phyloP scores from a whole-genome alignment of 2,797 vertebrate genomes.

The Chiloscyllium punctatum region DNA sequence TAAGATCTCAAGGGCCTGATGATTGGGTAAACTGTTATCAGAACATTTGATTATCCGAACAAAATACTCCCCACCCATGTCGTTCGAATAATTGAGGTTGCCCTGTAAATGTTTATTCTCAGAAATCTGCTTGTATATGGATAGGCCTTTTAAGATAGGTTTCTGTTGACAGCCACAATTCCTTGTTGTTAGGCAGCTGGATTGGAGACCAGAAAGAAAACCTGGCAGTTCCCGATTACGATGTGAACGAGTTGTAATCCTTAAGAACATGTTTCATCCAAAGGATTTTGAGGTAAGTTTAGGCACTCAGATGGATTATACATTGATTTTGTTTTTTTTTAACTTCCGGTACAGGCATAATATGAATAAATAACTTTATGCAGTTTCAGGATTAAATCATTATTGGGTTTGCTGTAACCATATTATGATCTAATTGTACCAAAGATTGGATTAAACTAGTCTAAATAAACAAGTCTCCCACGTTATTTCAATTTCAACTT shows the following conservation, averaged over 20 bases:
- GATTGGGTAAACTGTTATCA: no score
- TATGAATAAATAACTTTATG: no score
- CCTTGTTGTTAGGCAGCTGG: conserved; percentile 70
- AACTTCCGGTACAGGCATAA: neutral
- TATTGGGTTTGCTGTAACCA: neutral
- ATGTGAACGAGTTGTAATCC: conserved; percentile 83
- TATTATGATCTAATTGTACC: neutral
- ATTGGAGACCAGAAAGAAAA: conserved; percentile 91
- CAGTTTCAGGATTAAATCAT: neutral
- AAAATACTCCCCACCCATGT: no score
- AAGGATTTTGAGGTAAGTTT: conserved; percentile 84
- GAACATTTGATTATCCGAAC: no score
- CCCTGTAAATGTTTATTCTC: no score
- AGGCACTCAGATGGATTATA: neutral
- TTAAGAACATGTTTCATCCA: conserved; percentile 96
- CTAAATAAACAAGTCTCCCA: neutral
- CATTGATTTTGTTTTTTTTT: neutral
- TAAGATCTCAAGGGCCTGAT: no score
- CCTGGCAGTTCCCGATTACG: conserved; percentile 66
- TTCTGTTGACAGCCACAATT: neutral
- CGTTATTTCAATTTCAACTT: neutral
- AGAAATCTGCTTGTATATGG: neutral
- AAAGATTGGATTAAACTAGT: neutral
- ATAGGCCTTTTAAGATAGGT: neutral
- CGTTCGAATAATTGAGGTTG: no score